phyloP scores from a whole-genome alignment of 2,888 invertebrate genomes.

The Drosophila helvetica region DNA sequence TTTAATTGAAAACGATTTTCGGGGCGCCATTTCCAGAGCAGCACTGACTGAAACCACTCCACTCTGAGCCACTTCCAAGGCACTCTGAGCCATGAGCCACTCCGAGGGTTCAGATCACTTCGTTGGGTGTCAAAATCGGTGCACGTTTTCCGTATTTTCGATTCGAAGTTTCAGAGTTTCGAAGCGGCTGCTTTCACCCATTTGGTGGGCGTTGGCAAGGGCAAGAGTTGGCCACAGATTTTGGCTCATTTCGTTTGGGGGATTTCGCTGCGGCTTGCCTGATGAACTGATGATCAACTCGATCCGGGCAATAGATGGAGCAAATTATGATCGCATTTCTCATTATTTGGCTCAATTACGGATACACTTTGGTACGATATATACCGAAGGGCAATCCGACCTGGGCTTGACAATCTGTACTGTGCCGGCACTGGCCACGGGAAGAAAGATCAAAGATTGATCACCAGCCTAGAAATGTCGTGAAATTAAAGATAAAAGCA shows the following conservation, averaged over 20 bases:
- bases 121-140: constrained; percentile 69
- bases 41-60: constrained; percentile 49
- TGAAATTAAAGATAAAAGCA: constrained; percentile 3
- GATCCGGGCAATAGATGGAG: constrained; percentile 19
- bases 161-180: neutral
- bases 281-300: constrained; percentile 39
- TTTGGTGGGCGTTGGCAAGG: constrained; percentile 68
- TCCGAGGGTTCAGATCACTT: constrained; percentile 14
- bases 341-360: constrained; percentile 26
- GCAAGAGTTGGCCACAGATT: constrained; percentile 28
- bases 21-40: constrained; percentile 42
- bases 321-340: constrained; percentile 39
- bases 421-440: neutral
- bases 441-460: constrained; percentile 24
- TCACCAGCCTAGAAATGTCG: constrained; percentile 10
- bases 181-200: constrained; percentile 69
- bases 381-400: constrained; percentile 28
- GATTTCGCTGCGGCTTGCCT: constrained; percentile 35
- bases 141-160: constrained; percentile 59
- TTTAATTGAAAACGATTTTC: constrained; percentile 58
- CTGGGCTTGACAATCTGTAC: constrained; percentile 20
- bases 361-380: constrained; percentile 2
- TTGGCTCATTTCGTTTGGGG: constrained; percentile 36
- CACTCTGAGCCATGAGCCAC: constrained; percentile 9
- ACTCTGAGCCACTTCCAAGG: constrained; percentile 13